phyloP scores from a whole-genome alignment of 30 jellyfish, hydroid and myxozoan species.

The Chironex yamaguchii region DNA sequence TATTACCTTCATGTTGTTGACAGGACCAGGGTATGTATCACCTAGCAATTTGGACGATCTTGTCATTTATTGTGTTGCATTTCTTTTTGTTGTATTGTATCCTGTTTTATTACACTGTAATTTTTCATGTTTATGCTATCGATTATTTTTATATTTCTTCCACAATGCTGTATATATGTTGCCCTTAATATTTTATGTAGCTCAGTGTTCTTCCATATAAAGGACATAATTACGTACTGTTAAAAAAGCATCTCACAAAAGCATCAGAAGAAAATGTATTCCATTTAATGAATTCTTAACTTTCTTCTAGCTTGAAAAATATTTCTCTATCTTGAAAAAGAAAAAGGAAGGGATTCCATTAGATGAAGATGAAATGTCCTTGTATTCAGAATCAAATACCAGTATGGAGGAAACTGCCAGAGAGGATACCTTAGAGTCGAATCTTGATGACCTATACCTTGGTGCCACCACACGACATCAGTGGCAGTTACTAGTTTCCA shows the following conservation, averaged over 20 bases:
- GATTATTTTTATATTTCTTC: too few species aligned
- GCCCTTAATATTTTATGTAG: too few species aligned
- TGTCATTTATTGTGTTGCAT: too few species aligned
- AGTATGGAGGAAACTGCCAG: conserved; percentile 68
- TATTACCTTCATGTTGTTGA: conserved; percentile 91
- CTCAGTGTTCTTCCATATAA: background rate
- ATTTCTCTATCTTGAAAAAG: conserved; percentile 86
- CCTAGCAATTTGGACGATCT: too few species aligned
- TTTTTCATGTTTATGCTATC: too few species aligned
- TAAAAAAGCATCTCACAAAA: too few species aligned
- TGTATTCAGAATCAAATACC: conserved; percentile 91
- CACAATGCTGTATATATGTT: too few species aligned
- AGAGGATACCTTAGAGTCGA: conserved; percentile 85
- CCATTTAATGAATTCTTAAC: too few species aligned
- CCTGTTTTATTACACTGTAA: too few species aligned
- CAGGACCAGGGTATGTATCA: conserved; percentile 94
- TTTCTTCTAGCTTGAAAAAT: conserved; percentile 85
- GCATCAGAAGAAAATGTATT: too few species aligned
- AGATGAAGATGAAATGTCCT: conserved; percentile 92
- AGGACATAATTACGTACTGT: background rate
- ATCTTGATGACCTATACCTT: conserved; percentile 91
- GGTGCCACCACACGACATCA: conserved; percentile 99
- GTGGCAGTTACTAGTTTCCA: conserved; percentile 90
- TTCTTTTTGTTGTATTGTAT: too few species aligned
- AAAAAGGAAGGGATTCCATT: conserved; percentile 93